Base-by-base conservation (phyloP, 2,797 vertebrate genomes). In the Molothrus aeneus region DNA sequence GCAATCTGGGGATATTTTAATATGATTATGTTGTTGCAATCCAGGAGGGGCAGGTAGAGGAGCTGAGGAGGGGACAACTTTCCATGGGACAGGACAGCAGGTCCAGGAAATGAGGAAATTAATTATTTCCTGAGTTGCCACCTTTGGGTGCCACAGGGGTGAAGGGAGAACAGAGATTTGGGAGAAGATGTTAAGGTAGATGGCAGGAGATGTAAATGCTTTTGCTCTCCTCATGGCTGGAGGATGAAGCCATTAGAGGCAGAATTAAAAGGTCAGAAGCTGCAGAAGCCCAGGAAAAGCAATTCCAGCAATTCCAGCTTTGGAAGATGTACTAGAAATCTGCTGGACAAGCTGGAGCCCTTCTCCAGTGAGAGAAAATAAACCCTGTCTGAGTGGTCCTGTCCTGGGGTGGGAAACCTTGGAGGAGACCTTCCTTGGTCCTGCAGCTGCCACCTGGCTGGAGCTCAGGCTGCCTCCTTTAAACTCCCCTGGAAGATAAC, bases 371-470 rank as follows among this genome's bases (percentile, higher is more conserved):
- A 36, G 47, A 82, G 3, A 4, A 70, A 75, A 17, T 3, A 15
- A 74, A 20, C 2, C 8, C 3, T 59, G 15, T 36, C 22, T 38
- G 66, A 54, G 70, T 15, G 22, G 28, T 32, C 10, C 40, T 47
- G 4, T 11, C 26, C 63, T 0, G 4, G 22, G 56, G 10, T 32
- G 63, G 9, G 20, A 81, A 42, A 8, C 13, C 36, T n/a, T 28
- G 31, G 60, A 89, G 24, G 43, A 89, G 36, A 17, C 3, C 54
- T 57, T 50, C 3, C 54, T 57, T 50, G 9, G 7, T 34, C 48
- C 80, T 40, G 20, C 29, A 16, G 56, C 34, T 45, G 21, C 29
- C 13, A 3, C 0, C 2, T 15, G 14, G 10, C 2, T 69, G 38
- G 16, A 88, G 19, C n/a, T 80, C 54, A 54, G 31, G 11, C 31